A percentile compares a stretch with the other conserved stretches of the same genome.
Conservation (phyloP, 2,888 invertebrate species). For the Spicauda simplicius region DNA sequence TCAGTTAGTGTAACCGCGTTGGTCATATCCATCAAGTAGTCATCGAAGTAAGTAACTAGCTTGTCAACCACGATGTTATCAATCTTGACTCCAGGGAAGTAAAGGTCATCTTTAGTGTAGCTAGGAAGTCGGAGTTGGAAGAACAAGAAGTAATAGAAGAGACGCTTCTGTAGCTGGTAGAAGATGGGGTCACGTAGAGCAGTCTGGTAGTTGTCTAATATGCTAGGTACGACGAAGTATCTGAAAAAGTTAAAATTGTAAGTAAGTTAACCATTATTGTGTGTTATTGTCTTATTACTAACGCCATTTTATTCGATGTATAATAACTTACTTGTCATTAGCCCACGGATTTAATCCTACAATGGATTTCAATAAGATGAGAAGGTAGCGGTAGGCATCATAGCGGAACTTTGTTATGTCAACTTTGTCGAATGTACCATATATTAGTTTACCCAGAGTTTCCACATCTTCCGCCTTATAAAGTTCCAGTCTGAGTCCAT, state of each 20-base stretch:
- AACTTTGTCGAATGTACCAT: conserved; percentile 72
- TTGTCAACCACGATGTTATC: conserved; percentile 87
- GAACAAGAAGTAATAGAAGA: conserved; percentile 81
- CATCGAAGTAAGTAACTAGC: conserved; percentile 88
- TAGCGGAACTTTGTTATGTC: conserved; percentile 61
- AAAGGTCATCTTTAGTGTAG: conserved; percentile 86
- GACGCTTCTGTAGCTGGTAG: conserved; percentile 88
- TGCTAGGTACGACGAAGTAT: conserved; percentile 83
- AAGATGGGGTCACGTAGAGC: conserved; percentile 90
- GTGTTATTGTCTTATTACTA: too few relatives aligned
- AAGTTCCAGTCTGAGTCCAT: conserved; percentile 66
- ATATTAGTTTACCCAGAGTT: conserved; percentile 82
- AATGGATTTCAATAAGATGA: conserved; percentile 81
- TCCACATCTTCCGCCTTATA: conserved; percentile 79
- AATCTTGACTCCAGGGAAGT: conserved; percentile 87
- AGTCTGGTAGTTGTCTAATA: conserved; percentile 86
- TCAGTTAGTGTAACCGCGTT: conserved; percentile 82
- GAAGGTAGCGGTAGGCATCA: conserved; percentile 84
- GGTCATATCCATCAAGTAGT: conserved; percentile 87
- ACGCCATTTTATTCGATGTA: too few relatives aligned
- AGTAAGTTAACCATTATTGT: too few relatives aligned
- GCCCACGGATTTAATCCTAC: conserved; percentile 67
- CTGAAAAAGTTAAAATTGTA: conserved; percentile 44
- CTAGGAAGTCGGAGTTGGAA: conserved; percentile 86
- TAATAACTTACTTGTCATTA: conserved; percentile 66